Evolutionary conservation across 37 sponge, comb jelly and placozoan species (phyloP).

Genomic region (Amphimedon queenslandica): DNA sequence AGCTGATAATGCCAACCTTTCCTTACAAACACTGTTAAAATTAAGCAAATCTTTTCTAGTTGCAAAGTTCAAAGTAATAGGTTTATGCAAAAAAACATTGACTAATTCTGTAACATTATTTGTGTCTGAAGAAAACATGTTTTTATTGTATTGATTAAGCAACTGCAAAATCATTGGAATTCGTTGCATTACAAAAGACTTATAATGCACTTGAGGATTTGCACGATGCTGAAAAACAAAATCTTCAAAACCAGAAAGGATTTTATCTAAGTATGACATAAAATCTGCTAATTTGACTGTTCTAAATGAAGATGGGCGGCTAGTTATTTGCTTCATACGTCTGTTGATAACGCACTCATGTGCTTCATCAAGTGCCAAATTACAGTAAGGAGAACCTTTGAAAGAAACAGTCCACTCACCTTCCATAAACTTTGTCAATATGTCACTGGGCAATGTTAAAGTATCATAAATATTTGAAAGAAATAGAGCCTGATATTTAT

Average conservation of each 20-base stretch:
- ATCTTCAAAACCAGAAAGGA: constrained; percentile 1
- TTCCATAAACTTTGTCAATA: neutral
- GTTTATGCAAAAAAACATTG: neutral
- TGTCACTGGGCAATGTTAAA: neutral
- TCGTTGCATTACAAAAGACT: constrained; percentile 7
- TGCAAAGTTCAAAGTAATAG: neutral
- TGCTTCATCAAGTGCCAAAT: constrained; percentile 10
- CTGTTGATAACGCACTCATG: constrained; percentile 3
- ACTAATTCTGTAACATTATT: neutral
- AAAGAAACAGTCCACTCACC: constrained; percentile 11
- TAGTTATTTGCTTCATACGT: constrained; percentile 1
- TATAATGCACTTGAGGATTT: neutral
- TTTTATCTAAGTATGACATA: constrained; percentile 11
- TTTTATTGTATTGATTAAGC: neutral
- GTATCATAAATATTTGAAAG: neutral
- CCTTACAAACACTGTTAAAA: neutral
- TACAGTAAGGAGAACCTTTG: neutral
- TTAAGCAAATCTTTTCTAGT: neutral
- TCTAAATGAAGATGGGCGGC: constrained; percentile 3
- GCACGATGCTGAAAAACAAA: neutral
- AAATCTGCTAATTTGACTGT: constrained; percentile 9
- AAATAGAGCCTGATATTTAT: constrained; percentile 6
- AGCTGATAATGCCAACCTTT: neutral
- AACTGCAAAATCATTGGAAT: neutral
- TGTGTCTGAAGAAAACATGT: neutral